Conservation (phyloP, 1,140 invertebrate genomes). For the Phocides pigmalion region DNA sequence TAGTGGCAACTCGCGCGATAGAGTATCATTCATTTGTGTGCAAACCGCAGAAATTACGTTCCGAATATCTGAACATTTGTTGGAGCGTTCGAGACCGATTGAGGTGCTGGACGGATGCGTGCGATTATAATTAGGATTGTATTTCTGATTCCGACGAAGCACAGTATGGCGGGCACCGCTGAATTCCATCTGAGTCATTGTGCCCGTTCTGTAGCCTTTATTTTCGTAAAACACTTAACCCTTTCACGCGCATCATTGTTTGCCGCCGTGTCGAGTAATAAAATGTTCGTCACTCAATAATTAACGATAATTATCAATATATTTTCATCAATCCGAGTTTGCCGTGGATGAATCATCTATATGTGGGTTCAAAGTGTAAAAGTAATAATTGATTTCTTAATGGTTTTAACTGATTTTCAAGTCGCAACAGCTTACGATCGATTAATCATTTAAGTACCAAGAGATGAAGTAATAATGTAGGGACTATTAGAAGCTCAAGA, state of each 20-base stretch:
- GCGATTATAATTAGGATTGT: conserved; percentile 84
- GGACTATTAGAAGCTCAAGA: conserved; percentile 24
- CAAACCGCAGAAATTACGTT: conserved; percentile 50
- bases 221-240: conserved; percentile 81
- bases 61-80: conserved; percentile 44
- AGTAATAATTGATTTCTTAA: conserved; percentile 21
- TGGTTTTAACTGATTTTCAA: conserved; percentile 30
- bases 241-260: conserved; percentile 77
- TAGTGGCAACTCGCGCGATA: conserved; percentile 7
- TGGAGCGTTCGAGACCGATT: conserved; percentile 70
- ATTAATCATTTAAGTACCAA: conserved; percentile 30
- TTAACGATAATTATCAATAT: conserved; percentile 30
- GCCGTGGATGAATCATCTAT: conserved; percentile 10
- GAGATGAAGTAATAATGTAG: conserved; percentile 28
- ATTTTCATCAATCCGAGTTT: conserved; percentile 11
- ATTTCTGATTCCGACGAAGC: conserved; percentile 83
- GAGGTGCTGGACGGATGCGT: conserved; percentile 80
- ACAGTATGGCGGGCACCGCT: conserved; percentile 76
- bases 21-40: conserved; percentile 37
- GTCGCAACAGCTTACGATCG: conserved; percentile 26
- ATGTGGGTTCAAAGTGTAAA: conserved; percentile 22
- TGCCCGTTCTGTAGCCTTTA: conserved; percentile 80
- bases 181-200: conserved; percentile 83
- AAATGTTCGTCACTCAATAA: conserved; percentile 43
- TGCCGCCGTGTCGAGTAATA: conserved; percentile 52